Base-by-base conservation (phyloP, 2,888 invertebrate species). In the Campaea margaritaria region DNA sequence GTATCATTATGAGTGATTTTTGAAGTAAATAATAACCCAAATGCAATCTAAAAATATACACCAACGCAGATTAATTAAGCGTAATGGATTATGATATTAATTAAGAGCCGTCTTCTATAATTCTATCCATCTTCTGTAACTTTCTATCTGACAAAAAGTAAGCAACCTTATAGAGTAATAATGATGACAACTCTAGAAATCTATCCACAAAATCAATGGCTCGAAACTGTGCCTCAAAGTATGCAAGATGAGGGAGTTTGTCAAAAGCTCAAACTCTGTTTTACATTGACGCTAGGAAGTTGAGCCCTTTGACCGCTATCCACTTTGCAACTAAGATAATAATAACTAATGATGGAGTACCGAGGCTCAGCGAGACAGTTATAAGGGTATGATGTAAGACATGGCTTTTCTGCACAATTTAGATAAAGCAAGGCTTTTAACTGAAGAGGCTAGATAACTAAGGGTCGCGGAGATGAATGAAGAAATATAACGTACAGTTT, bases 241-340 rank as follows among this genome's bases (percentile, higher is more conserved):
- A n/a, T n/a, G n/a, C n/a, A 31, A 14, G 11, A 15, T 0, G 12
- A 1, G 34, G 27, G n/a, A 11, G 10, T 38, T 48, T 9, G 10
- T 27, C n/a, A 11, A 21, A 51, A 52, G 43, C 16, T 16, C 27
- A 38, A 16, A 16, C 28, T 47, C 52, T 52, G 52, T 48, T 43
- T 52, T 31, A 41, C 15, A 43, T 21, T 50, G 46, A 57, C 59
- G 59, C 53, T 49, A 49, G 50, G 48, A 62, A 57, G 49, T 51
- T 50, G 42, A 52, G 50, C 49, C 66, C 64, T 52, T 58, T 66
- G 66, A 66, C 66, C 66, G 62, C 59, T 62, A 58, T 57, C 64
- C 64, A 66, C 61, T 66, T 64, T 53, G 61, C 57, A 66, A 64
- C 64, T 60, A 45, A 59, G 62, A 68, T 67, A 61, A 64, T 63